Conservation (phyloP, 2,113 vertebrate species). For the Semnornis frantzii region DNA sequence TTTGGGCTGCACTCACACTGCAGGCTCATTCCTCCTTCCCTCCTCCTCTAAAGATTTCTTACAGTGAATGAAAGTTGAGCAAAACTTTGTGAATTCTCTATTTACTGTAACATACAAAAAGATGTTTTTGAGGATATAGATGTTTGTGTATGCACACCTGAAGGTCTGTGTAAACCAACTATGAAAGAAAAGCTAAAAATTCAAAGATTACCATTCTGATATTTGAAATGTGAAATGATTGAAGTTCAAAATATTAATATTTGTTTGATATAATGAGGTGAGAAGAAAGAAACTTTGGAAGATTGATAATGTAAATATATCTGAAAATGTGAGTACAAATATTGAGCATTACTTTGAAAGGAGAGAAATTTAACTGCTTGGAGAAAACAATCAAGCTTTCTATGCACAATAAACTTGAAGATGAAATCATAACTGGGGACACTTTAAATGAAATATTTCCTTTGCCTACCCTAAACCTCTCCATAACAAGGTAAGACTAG, state of each 20-base stretch:
- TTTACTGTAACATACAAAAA: background rate
- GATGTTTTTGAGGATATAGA: background rate
- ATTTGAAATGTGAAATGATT: background rate
- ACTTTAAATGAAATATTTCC: background rate
- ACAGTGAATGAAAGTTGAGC: background rate
- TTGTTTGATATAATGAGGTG: background rate
- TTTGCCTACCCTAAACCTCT: background rate
- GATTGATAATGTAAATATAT: background rate
- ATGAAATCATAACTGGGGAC: background rate
- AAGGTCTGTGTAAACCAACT: background rate
- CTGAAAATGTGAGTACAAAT: background rate
- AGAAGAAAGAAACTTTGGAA: background rate
- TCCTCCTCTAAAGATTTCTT: background rate
- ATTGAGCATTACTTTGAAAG: background rate
- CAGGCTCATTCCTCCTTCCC: background rate
- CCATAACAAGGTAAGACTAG: background rate
- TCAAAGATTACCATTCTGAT: background rate
- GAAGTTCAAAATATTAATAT: background rate
- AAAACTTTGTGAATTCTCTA: background rate
- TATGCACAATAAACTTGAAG: background rate
- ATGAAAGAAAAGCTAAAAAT: background rate
- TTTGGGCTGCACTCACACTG: no score
- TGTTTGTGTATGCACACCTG: background rate
- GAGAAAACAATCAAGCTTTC: background rate
- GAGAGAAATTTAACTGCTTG: background rate